Conservation (phyloP, 2,888 invertebrate genomes). For the Bombyx huttoni region DNA sequence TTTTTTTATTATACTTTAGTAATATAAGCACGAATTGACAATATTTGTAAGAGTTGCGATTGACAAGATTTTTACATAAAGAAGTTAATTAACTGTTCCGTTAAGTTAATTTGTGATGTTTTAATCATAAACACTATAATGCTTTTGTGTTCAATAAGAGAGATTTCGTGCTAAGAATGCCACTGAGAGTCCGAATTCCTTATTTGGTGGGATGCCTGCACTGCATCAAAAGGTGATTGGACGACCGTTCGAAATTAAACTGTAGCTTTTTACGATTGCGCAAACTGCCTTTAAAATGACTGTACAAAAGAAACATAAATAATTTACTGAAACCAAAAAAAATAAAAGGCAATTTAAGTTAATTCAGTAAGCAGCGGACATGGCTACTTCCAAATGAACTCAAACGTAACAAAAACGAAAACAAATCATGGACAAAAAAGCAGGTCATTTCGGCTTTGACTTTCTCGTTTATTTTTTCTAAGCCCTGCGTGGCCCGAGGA, state of each 20-base stretch:
- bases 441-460: slow-evolving; percentile 68
- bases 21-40: too few relatives aligned
- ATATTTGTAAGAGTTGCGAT: too few relatives aligned
- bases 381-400: slow-evolving; percentile 71
- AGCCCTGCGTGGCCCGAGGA: slow-evolving; percentile 49
- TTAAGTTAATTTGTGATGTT: too few relatives aligned
- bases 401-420: slow-evolving; percentile 70
- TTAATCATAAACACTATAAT: neutral
- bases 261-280: slow-evolving; percentile 17
- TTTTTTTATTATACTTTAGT: too few relatives aligned
- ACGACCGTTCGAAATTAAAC: slow-evolving; percentile 9
- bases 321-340: slow-evolving; percentile 46
- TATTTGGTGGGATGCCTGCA: neutral
- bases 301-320: slow-evolving; percentile 38
- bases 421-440: slow-evolving; percentile 69
- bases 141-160: neutral
- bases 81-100: too few relatives aligned
- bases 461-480: slow-evolving; percentile 68
- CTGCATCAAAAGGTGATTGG: slow-evolving; percentile 1
- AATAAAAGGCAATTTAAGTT: slow-evolving; percentile 57
- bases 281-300: slow-evolving; percentile 22
- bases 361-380: slow-evolving; percentile 68
- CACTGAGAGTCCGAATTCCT: neutral
- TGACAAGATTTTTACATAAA: too few relatives aligned
- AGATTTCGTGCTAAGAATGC: neutral